These are phyloP conservation scores for Stegodyphus dumicola DNA, from an alignment of 1,140 invertebrate genomes.

Conservation along the genomic window DNA sequence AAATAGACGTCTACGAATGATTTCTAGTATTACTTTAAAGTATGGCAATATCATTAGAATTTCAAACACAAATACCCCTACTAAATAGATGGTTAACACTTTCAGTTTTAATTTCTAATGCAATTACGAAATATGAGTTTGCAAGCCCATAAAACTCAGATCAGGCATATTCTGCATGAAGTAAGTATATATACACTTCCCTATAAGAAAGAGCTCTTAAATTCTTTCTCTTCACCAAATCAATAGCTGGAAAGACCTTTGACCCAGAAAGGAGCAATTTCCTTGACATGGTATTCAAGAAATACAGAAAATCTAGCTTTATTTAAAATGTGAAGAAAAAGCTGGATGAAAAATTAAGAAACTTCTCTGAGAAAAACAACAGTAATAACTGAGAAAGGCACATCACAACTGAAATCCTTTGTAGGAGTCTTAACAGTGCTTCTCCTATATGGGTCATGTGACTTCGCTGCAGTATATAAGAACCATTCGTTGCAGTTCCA, in stretches of 20 bases:
- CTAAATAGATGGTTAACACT: too few species aligned
- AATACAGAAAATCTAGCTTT: constrained; percentile 4
- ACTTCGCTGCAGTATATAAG: constrained; percentile 27
- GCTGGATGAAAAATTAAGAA: constrained; percentile 26
- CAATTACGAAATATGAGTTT: too few species aligned
- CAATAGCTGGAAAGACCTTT: not conserved
- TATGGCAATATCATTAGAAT: too few species aligned
- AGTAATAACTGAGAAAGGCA: constrained; percentile 61
- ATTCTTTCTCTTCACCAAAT: too few species aligned
- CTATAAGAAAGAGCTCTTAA: too few species aligned
- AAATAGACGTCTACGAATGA: too few species aligned
- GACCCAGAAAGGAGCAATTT: not conserved
- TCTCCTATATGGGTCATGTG: constrained; percentile 33
- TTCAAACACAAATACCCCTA: too few species aligned
- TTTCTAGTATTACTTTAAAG: too few species aligned
- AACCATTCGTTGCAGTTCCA: constrained; percentile 37
- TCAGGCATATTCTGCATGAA: too few species aligned
- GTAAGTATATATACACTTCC: too few species aligned
- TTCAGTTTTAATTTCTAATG: too few species aligned
- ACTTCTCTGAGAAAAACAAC: constrained; percentile 24
- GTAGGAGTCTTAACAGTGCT: constrained; percentile 41
- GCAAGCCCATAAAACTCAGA: too few species aligned
- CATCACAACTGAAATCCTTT: constrained; percentile 52
- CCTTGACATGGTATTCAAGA: not conserved
- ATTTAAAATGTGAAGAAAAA: constrained; percentile 20